Percentiles rank a stretch among this genome's conserved stretches.
Conservation (phyloP, 2,888 invertebrate species). For the Chloroclystis v-ata region DNA sequence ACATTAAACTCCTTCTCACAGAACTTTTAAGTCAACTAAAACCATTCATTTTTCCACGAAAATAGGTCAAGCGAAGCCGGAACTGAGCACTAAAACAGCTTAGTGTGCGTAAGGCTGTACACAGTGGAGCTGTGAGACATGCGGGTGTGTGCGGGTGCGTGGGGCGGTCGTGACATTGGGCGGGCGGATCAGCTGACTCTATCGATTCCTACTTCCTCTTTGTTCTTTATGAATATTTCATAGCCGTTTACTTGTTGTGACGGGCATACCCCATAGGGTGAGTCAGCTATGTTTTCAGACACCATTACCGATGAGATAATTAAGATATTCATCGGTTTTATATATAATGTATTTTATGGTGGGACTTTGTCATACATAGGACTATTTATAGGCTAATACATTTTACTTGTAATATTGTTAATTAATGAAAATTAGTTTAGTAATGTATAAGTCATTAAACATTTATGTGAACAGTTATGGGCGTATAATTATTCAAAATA, state of each 20-base stretch:
- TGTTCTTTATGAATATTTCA: constrained; percentile 71
- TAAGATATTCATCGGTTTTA: background rate
- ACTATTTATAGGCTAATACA: background rate
- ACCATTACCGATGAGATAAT: background rate
- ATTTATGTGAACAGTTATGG: no score
- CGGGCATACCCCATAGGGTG: constrained; percentile 22
- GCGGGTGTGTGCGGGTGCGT: constrained; percentile 23
- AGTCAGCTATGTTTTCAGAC: constrained; percentile 3
- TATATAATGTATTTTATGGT: no score
- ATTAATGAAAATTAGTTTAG: no score
- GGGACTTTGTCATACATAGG: no score
- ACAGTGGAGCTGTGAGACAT: background rate
- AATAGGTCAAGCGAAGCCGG: constrained; percentile 8
- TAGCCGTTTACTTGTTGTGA: constrained; percentile 51
- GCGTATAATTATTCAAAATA: no score
- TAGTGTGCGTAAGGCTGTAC: constrained; percentile 8
- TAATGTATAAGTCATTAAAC: no score
- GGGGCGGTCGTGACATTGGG: constrained; percentile 70
- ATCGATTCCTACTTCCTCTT: constrained; percentile 72
- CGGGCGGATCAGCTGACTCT: constrained; percentile 71
- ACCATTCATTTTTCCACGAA: constrained; percentile 14
- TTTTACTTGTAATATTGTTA: no score
- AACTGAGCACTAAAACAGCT: constrained; percentile 6
- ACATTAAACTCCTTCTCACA: background rate
- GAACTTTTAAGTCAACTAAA: constrained; percentile 5